phyloP scores from a whole-genome alignment of 2,113 vertebrate species.

The Istiophorus platypterus region DNA sequence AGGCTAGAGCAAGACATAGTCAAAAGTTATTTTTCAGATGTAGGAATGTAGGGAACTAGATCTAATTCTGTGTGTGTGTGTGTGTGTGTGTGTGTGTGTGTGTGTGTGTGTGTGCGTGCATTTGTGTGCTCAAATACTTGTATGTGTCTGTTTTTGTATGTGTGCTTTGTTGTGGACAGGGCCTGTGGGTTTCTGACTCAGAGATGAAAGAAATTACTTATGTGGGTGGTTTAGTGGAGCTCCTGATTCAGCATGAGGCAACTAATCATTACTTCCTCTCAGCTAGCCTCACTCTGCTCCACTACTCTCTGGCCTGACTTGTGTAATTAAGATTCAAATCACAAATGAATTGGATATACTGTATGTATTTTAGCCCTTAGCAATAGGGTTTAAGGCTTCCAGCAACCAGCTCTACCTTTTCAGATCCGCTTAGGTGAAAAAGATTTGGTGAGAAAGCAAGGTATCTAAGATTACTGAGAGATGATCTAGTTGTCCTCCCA shows the following conservation, averaged over 20 bases:
- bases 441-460: neutral
- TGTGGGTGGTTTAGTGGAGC: conserved; percentile 73
- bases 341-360: neutral
- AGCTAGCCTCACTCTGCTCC: conserved; percentile 10
- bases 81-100: conserved; percentile 38
- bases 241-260: conserved; percentile 74
- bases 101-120: conserved; percentile 38
- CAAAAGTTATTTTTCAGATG: conserved; percentile 53
- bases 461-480: neutral
- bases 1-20: conserved; percentile 7
- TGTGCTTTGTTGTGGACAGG: conserved; percentile 70
- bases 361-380: neutral
- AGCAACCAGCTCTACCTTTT: neutral
- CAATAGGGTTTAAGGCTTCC: neutral
- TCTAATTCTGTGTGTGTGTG: conserved; percentile 14
- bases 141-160: conserved; percentile 44
- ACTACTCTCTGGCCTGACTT: conserved; percentile 1
- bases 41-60: conserved; percentile 10
- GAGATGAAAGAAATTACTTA: conserved; percentile 75
- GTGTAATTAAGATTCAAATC: conserved; percentile 14
- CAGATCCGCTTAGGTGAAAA: conserved; percentile 14
- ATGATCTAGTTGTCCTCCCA: neutral
- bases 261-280: conserved; percentile 70
- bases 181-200: conserved; percentile 69
- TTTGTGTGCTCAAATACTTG: conserved; percentile 33